phyloP scores from a whole-genome alignment of 64 coral and sea anemone genomes.

The Stichodactyla mertensii region DNA sequence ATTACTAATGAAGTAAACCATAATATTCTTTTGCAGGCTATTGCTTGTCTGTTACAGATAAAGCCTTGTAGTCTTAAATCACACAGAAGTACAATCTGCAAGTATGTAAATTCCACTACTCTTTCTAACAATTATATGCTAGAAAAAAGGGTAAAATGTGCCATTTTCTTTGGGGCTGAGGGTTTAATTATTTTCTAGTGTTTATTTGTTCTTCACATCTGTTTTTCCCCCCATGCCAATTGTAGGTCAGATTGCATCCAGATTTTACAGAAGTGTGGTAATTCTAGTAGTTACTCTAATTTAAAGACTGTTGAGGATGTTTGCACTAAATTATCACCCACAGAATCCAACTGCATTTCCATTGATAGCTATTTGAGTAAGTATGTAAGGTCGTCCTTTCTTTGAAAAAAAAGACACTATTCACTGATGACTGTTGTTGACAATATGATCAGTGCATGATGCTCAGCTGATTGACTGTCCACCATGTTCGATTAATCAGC shows the following conservation, averaged over 20 bases:
- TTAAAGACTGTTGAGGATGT: constrained; percentile 49
- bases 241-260: constrained; percentile 73
- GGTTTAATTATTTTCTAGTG: background rate
- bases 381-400: background rate
- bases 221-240: too few species aligned
- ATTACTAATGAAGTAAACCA: background rate
- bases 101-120: constrained; percentile 17
- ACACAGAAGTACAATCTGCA: constrained; percentile 84
- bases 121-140: background rate
- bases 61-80: constrained; percentile 84
- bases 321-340: constrained; percentile 64
- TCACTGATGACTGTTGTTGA: too few species aligned
- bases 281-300: constrained; percentile 44
- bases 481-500: too few species aligned
- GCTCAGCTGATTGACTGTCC: too few species aligned
- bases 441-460: too few species aligned
- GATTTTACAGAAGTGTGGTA: constrained; percentile 75
- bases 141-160: background rate
- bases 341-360: constrained; percentile 69
- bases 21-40: constrained; percentile 39
- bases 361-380: constrained; percentile 73
- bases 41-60: constrained; percentile 86
- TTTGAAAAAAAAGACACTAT: too few species aligned
- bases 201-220: background rate
- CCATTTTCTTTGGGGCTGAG: background rate